Base-by-base conservation (phyloP, 2,888 invertebrate species). In the Trissonchulus latispiculum region DNA sequence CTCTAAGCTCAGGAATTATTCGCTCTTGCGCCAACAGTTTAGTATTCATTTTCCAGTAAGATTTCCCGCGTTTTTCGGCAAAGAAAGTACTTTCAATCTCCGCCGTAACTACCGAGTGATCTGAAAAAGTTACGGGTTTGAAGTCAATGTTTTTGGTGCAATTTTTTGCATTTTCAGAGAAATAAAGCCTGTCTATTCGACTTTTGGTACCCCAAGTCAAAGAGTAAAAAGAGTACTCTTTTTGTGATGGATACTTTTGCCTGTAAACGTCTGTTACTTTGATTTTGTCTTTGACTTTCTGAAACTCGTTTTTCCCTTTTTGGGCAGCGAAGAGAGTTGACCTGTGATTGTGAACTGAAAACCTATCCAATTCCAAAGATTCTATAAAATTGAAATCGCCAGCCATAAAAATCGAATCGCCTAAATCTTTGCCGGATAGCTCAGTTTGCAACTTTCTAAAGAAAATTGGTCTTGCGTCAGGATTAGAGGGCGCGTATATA, bases 21-120 rank as follows among this genome's bases (percentile, higher is more conserved):
- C 23, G 8, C 48, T 8, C 8, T 48, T 15, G 8, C 23, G 8
- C 8, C 23, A 48, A 48, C 8, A 48, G 8, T 48, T 48, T 48
- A 15, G n/a, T n/a, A 68, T 68, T 68, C n/a, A 68, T 8, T 68
- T 68, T 68, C 69, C 69, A 68, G 36, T 68, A 68, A n/a, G 69
- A 68, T 2, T n/a, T 68, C 8, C 69, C 69, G 8, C 48, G 8
- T 15, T 8, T 8, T 48, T 48, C 8, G 48, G 23, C 8, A 8
- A 8, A 48, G 8, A 48, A 48, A 15, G 48, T 48, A 15, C 23
- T 23, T 48, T 15, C 8, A 48, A 48, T 8, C 23, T 48, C 23
- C 23, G 23, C 23, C 8, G 8, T 23, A 23, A 15, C 8, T 15
- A 8, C 48, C 8, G 8, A 48, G 48, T 48, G 48, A 23, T 48